Percentiles rank a stretch among this genome's conserved stretches.
Evolutionary conservation across 2,797 vertebrate species (phyloP).

Genomic region (Acanthis flammea): DNA sequence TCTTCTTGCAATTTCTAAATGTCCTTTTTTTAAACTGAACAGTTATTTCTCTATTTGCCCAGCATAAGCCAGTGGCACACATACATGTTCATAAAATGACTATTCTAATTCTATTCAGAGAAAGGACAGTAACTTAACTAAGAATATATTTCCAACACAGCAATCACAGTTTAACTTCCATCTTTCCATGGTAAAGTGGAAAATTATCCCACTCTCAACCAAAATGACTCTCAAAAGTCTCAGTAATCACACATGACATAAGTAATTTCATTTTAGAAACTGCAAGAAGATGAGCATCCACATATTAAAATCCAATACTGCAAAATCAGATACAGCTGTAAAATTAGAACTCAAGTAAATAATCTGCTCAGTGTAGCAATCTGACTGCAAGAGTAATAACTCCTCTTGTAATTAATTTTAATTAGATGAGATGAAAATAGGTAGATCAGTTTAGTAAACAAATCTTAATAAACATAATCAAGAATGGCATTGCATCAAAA

Average conservation of each 20-base stretch:
- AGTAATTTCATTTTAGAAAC: conserved; percentile 38
- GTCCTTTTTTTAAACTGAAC: neutral
- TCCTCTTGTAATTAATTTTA: conserved; percentile 65
- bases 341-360: conserved; percentile 64
- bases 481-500: neutral
- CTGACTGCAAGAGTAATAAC: conserved; percentile 60
- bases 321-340: conserved; percentile 50
- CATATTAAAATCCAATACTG: conserved; percentile 39
- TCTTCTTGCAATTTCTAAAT: neutral
- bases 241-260: neutral
- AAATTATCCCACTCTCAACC: conserved; percentile 72
- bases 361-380: conserved; percentile 51
- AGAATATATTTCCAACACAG: conserved; percentile 51
- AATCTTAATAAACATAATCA: conserved; percentile 38
- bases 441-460: conserved; percentile 29
- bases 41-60: neutral
- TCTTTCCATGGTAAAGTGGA: conserved; percentile 62
- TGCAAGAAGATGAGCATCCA: conserved; percentile 9
- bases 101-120: neutral
- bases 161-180: conserved; percentile 71
- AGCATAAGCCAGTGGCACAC: neutral
- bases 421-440: conserved; percentile 48
- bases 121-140: neutral
- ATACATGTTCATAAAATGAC: neutral
- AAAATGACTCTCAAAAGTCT: conserved; percentile 6